Base-by-base conservation (phyloP, 2,113 vertebrate species). In the Charina bottae region DNA sequence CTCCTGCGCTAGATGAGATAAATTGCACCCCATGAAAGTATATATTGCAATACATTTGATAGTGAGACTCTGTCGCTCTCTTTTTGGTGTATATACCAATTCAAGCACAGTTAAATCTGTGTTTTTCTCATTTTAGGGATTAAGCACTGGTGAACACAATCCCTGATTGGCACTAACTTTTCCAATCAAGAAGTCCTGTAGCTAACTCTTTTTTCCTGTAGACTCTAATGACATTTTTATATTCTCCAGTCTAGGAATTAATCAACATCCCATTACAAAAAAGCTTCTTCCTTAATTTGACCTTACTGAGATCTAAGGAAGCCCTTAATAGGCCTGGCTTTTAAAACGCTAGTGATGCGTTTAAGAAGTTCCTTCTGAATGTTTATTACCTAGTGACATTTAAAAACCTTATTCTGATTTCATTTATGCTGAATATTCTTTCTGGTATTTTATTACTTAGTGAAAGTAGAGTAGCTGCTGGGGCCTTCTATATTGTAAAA, bases 301-400 rank as follows among this genome's bases (percentile, higher is more conserved):
- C 94, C 95, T 93, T 89, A 88, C 0, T 6, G 85, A 53, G 90
- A 53, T 86, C 93, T 94, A 92, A 42, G 95, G 93, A 93, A 97
- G 95, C 95, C 94, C 91, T 95, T 97, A 96, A 96, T 96, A 96
- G 94, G 90, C 93, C 94, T 87, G 95, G 95, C 96, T 96, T 96
- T 93, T 92, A 91, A 94, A 95, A 91, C 24, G 89, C 92, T 94
- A 89, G 42, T 92, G 95, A 93, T 96, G 96, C 46, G 87, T 97
- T 83, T 95, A 94, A 95, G 95, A 94, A 9, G 93, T 90, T 95
- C 94, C 93, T 95, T 96, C 94, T 95, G 95, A 89, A 91, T 96
- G 95, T 94, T 96, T 93, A 93, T 96, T 96, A 96, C 90, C 91
- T 8, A 58, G 92, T 96, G 97, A 97, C 97, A 97, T 97, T 97